Percentiles rank a stretch among this genome's conserved stretches.
Evolutionary conservation across 2,888 invertebrate species (phyloP).

Genomic region (Clanis bilineata): DNA sequence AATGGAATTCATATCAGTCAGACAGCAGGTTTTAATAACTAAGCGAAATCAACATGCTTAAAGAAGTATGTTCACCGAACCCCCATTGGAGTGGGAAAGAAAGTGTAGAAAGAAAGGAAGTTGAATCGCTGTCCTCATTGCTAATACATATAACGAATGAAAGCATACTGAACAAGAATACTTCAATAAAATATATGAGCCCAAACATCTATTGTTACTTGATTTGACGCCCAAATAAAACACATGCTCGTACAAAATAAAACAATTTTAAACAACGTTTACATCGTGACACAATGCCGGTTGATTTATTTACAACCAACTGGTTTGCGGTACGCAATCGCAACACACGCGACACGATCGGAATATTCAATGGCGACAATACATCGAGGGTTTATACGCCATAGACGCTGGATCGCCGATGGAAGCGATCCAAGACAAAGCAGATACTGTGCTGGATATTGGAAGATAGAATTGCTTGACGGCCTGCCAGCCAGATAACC

Average conservation of each 20-base stretch:
- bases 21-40: too few species aligned
- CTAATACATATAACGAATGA: too few species aligned
- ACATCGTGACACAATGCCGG: constrained; percentile 38
- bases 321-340: constrained; percentile 47
- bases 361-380: constrained; percentile 40
- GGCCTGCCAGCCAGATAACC: background rate
- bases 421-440: constrained; percentile 12
- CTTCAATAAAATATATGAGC: too few species aligned
- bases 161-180: too few species aligned
- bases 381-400: constrained; percentile 11
- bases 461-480: constrained; percentile 1
- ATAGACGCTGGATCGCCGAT: constrained; percentile 6
- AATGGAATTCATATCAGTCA: too few species aligned
- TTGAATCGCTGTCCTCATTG: too few species aligned
- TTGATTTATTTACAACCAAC: constrained; percentile 59
- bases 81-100: too few species aligned
- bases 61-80: too few species aligned
- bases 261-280: background rate
- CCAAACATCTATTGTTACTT: too few species aligned
- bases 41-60: too few species aligned
- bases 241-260: background rate
- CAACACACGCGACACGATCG: constrained; percentile 34
- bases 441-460: background rate
- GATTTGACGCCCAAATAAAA: background rate
- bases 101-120: too few species aligned